Evolutionary conservation across 2,888 invertebrate species (phyloP).

Genomic region (Ctena decussata): DNA sequence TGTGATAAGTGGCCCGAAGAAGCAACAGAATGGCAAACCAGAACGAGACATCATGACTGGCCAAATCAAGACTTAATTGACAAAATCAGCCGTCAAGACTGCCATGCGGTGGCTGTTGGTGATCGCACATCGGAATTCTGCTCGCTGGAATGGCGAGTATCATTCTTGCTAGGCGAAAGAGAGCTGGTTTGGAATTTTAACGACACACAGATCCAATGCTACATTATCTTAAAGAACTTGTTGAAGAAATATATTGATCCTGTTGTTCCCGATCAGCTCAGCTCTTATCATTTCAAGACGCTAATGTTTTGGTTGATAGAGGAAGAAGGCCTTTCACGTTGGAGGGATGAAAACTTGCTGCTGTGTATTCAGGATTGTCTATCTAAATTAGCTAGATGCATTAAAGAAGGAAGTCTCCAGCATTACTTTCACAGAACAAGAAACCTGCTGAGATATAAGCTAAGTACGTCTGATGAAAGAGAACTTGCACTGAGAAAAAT

Average conservation of each 20-base stretch:
- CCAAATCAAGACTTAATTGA: background rate
- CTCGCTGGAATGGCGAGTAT: slow-evolving; percentile 28
- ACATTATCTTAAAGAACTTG: slow-evolving; percentile 20
- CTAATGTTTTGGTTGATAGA: slow-evolving; percentile 34
- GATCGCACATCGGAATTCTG: background rate
- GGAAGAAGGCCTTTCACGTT: slow-evolving; percentile 8
- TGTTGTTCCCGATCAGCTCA: slow-evolving; percentile 19
- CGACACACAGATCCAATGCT: slow-evolving; percentile 31
- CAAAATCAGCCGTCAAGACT: slow-evolving; percentile 8
- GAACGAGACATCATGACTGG: slow-evolving; percentile 27
- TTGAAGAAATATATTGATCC: slow-evolving; percentile 5
- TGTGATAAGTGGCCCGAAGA: slow-evolving; percentile 25
- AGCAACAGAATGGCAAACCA: slow-evolving; percentile 28
- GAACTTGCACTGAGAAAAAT: slow-evolving; percentile 1
- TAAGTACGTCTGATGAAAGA: background rate
- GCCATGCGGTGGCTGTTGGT: slow-evolving; percentile 32
- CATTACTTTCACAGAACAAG: slow-evolving; percentile 28
- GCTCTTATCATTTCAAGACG: slow-evolving; percentile 35
- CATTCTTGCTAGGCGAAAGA: slow-evolving; percentile 27
- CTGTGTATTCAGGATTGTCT: background rate
- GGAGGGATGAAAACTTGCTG: slow-evolving; percentile 4
- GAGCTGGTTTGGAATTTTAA: slow-evolving; percentile 44
- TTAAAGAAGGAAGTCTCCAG: background rate
- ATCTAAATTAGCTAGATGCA: background rate
- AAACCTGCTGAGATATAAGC: slow-evolving; percentile 31